Conservation (phyloP, 2,888 invertebrate genomes). For the Drosophila rubida region DNA sequence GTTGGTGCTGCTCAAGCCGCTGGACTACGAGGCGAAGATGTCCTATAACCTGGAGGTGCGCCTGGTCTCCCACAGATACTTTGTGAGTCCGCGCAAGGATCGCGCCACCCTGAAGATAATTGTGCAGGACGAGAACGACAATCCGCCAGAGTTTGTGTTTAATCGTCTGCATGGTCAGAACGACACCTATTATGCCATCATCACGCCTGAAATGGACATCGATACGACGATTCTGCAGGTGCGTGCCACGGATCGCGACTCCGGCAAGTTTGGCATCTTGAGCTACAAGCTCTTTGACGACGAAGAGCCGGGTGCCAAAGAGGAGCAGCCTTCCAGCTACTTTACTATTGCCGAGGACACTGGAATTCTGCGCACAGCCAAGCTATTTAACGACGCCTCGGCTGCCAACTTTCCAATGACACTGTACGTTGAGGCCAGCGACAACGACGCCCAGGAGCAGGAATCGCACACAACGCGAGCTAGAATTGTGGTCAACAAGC, state of each 20-base stretch:
- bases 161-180: conserved; percentile 87
- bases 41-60: conserved; percentile 91
- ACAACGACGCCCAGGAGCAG: conserved; percentile 86
- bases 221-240: conserved; percentile 92
- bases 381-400: conserved; percentile 89
- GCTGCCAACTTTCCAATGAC: conserved; percentile 89
- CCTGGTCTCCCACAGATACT: conserved; percentile 91
- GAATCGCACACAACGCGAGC: conserved; percentile 83
- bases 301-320: conserved; percentile 78
- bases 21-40: conserved; percentile 92
- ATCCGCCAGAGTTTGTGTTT: conserved; percentile 92
- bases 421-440: conserved; percentile 89
- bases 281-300: conserved; percentile 87
- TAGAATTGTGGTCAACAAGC: conserved; percentile 87
- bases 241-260: conserved; percentile 94
- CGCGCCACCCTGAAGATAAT: conserved; percentile 91
- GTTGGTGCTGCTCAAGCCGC: conserved; percentile 88
- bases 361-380: conserved; percentile 91
- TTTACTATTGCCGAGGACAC: conserved; percentile 90
- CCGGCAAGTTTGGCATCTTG: conserved; percentile 92
- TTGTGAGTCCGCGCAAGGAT: conserved; percentile 91
- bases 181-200: conserved; percentile 92
- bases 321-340: conserved; percentile 85
- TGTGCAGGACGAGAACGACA: conserved; percentile 95
- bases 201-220: conserved; percentile 90